A percentile compares a stretch with the other conserved stretches of the same genome.
Conservation (phyloP, 2,113 vertebrate species). For the Marcusenius ussheri region DNA sequence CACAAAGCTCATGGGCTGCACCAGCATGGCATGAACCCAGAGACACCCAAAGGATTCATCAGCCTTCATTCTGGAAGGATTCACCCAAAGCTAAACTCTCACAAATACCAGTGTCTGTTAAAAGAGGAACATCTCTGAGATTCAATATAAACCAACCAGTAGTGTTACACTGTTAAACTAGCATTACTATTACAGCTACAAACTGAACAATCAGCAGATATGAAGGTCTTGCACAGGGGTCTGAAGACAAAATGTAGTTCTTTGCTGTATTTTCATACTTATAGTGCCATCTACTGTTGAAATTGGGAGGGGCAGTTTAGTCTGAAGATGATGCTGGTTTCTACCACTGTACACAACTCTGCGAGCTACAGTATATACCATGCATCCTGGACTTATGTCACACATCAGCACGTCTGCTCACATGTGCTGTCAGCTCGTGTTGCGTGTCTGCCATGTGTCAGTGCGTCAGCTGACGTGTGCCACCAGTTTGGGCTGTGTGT, state of each 20-base stretch:
- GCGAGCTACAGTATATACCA: neutral
- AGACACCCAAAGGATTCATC: neutral
- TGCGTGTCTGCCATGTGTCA: too few relatives aligned
- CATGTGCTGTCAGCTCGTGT: neutral
- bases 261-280: neutral
- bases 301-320: neutral
- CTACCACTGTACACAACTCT: neutral
- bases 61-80: neutral
- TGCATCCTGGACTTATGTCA: neutral
- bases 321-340: neutral
- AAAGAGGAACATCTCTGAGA: neutral
- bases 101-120: neutral
- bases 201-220: neutral
- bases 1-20: neutral
- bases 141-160: neutral
- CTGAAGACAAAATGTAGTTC: neutral
- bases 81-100: neutral
- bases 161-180: neutral
- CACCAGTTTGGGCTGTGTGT: neutral
- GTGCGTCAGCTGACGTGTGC: neutral
- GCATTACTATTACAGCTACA: neutral
- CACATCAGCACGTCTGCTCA: neutral
- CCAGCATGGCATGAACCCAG: neutral
- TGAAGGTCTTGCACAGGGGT: neutral
- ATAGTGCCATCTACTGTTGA: slow-evolving; percentile 13